Conservation (phyloP, 2,888 invertebrate genomes). For the Conistra vaccinii region DNA sequence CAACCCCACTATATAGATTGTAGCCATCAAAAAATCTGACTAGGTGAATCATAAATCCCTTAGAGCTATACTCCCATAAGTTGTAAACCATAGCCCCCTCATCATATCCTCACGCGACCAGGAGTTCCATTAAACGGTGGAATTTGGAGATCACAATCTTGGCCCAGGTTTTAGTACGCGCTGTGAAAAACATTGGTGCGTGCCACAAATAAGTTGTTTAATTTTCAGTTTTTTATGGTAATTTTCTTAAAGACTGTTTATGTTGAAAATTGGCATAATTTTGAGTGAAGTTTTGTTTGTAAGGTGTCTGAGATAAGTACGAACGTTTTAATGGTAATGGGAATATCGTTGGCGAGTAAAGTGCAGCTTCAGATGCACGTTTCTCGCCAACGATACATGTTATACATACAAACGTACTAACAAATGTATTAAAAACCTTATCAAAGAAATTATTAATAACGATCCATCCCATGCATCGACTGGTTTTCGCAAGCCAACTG, state of each 20-base stretch:
- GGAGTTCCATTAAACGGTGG: constrained; percentile 65
- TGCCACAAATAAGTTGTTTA: constrained; percentile 44
- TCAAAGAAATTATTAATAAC: background rate
- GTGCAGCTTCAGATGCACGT: background rate
- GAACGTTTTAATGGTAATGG: background rate
- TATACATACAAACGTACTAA: background rate
- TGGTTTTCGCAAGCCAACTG: background rate
- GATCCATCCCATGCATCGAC: background rate
- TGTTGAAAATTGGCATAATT: constrained; percentile 21
- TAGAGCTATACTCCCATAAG: constrained; percentile 63
- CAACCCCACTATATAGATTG: constrained; percentile 54
- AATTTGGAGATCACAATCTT: constrained; percentile 74
- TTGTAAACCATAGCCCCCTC: constrained; percentile 60
- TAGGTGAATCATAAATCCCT: constrained; percentile 71
- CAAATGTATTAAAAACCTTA: constrained; percentile 12
- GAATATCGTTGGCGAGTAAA: constrained; percentile 1
- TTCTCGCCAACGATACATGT: background rate
- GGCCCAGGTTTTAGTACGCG: constrained; percentile 38
- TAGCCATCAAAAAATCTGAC: constrained; percentile 68
- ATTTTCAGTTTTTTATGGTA: constrained; percentile 35
- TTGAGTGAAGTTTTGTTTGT: constrained; percentile 1
- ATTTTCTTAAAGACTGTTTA: constrained; percentile 37
- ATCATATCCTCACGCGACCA: constrained; percentile 59
- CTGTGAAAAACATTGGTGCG: constrained; percentile 60
- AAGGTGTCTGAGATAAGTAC: constrained; percentile 20